These are phyloP conservation scores for Stegana nigrithorax DNA, from an alignment of 2,888 invertebrate genomes.

Conservation along the genomic window DNA sequence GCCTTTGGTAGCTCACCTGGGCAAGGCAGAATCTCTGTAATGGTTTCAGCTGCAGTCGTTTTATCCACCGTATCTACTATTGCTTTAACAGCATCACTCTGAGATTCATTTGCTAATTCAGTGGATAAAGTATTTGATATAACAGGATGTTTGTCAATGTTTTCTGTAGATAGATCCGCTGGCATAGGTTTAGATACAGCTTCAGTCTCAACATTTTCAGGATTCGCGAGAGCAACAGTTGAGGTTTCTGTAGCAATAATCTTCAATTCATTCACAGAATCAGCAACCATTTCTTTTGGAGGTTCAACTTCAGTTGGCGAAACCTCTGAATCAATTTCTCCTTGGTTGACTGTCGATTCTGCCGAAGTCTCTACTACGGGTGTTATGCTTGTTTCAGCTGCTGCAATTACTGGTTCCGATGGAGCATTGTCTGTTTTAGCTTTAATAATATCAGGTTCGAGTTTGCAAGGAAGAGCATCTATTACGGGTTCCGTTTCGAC, in stretches of 20 bases:
- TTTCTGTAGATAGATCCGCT: too few relatives aligned
- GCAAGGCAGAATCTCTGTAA: too few relatives aligned
- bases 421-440: too few relatives aligned
- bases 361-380: neutral
- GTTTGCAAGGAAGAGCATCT: too few relatives aligned
- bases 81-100: too few relatives aligned
- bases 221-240: too few relatives aligned
- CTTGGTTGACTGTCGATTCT: neutral
- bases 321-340: neutral
- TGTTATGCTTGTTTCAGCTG: neutral
- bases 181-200: neutral
- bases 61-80: neutral
- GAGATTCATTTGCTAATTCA: neutral
- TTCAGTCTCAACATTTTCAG: too few relatives aligned
- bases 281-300: neutral
- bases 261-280: neutral
- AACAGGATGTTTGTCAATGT: neutral
- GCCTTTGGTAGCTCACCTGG: too few relatives aligned
- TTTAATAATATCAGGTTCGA: neutral
- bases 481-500: too few relatives aligned
- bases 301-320: neutral
- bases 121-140: neutral
- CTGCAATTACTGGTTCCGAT: too few relatives aligned
- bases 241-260: too few relatives aligned
- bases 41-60: neutral